phyloP scores from a whole-genome alignment of 2,113 vertebrate genomes.

The Pitta sordida region DNA sequence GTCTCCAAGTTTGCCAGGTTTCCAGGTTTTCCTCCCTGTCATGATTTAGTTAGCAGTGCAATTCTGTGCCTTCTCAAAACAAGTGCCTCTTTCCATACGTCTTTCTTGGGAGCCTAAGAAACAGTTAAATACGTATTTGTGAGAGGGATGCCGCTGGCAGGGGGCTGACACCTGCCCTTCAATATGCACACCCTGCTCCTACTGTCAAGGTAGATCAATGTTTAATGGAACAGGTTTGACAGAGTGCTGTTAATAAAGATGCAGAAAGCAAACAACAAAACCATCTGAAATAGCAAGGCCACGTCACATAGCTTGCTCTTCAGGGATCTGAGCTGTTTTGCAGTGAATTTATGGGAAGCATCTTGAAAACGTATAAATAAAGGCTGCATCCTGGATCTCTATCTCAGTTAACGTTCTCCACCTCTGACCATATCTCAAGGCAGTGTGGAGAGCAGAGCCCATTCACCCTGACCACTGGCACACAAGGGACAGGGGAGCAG shows the following conservation, averaged over 20 bases:
- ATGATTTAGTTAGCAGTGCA: fast-evolving
- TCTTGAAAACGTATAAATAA: not conserved
- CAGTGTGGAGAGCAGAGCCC: not conserved
- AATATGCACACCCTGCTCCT: not conserved
- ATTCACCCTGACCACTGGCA: fast-evolving
- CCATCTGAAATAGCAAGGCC: slow-evolving; percentile 7
- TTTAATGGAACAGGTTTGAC: not conserved
- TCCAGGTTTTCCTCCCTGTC: not conserved
- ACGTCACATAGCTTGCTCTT: not conserved
- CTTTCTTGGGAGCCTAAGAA: not conserved
- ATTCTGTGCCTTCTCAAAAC: not conserved
- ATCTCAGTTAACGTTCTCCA: not conserved
- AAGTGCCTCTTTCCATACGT: fast-evolving
- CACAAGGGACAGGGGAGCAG: fast-evolving
- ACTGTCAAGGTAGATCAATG: slow-evolving; percentile 12
- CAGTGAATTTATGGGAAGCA: not conserved
- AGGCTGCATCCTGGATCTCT: not conserved
- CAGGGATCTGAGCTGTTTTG: not conserved
- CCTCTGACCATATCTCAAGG: fast-evolving
- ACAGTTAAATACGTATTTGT: not conserved
- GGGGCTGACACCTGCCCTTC: slow-evolving; percentile 15
- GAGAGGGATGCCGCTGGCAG: not conserved
- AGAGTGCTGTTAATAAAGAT: not conserved
- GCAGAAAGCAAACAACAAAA: slow-evolving; percentile 5
- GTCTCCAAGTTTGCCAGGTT: not conserved